These are phyloP conservation scores for Ricordea florida DNA, from an alignment of 92 coral and sea anemone species.

Conservation along the genomic window DNA sequence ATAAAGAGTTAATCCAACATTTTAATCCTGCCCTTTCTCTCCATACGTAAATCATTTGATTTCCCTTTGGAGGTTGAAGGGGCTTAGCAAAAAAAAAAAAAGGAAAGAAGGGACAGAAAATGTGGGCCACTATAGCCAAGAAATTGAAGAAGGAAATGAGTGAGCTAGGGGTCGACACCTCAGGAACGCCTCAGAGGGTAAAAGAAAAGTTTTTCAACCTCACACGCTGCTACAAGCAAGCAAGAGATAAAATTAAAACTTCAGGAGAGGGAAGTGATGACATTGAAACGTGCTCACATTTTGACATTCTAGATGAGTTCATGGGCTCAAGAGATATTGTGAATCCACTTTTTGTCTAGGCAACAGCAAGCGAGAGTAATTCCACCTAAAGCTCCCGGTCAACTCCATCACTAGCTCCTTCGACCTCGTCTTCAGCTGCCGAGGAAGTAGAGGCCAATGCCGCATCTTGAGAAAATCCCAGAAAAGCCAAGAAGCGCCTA, in stretches of 20 bases:
- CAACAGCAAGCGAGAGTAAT: background rate
- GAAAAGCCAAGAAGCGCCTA: background rate
- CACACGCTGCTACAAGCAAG: constrained; percentile 1
- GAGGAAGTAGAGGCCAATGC: background rate
- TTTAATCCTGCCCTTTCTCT: too few species aligned
- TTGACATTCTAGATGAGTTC: constrained; percentile 2
- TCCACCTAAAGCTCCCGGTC: background rate
- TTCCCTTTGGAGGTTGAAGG: constrained; percentile 8
- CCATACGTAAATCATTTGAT: too few species aligned
- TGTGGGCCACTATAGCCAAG: background rate
- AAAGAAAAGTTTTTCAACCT: constrained; percentile 6
- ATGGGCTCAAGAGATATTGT: constrained; percentile 10
- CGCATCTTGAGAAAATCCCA: background rate
- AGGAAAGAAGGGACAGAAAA: background rate
- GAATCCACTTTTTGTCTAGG: background rate
- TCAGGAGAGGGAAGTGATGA: constrained; percentile 4
- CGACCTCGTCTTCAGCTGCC: background rate
- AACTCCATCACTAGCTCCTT: constrained; percentile 4
- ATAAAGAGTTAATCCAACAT: too few species aligned
- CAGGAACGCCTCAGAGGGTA: background rate
- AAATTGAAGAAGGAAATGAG: background rate
- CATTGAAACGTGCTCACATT: constrained; percentile 1
- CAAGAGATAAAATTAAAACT: background rate
- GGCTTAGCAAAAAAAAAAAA: background rate
- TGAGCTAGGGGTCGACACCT: background rate